Conservation (phyloP, 2,888 invertebrate species). For the Trissolcus brochymenae region DNA sequence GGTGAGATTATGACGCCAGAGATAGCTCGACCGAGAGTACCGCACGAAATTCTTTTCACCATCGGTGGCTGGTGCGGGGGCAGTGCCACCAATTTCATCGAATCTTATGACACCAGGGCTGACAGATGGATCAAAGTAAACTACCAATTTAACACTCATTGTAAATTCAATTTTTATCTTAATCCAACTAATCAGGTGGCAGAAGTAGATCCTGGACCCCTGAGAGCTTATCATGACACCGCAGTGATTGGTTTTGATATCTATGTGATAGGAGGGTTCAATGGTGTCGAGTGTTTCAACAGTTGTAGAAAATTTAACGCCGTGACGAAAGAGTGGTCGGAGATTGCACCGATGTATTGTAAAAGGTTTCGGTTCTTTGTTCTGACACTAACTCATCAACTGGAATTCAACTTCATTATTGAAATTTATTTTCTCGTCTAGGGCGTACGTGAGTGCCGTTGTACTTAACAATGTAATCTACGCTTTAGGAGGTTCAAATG, state of each 20-base stretch:
- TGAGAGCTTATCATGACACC: conserved; percentile 95
- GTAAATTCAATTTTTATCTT: too few relatives aligned
- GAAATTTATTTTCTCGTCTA: conserved; percentile 48
- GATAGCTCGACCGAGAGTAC: conserved; percentile 89
- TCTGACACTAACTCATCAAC: not conserved
- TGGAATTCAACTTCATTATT: not conserved
- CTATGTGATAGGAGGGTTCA: conserved; percentile 94
- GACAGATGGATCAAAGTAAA: conserved; percentile 89
- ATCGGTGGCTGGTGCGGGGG: conserved; percentile 87
- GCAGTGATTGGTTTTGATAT: conserved; percentile 90
- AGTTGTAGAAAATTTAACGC: conserved; percentile 93
- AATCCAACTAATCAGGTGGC: conserved; percentile 78
- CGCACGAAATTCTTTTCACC: conserved; percentile 92
- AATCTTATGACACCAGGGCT: conserved; percentile 92
- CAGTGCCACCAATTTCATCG: conserved; percentile 81
- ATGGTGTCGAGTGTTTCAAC: conserved; percentile 92
- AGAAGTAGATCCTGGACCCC: conserved; percentile 88
- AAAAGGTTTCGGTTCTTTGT: conserved; percentile 78
- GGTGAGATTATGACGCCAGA: conserved; percentile 91
- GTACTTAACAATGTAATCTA: conserved; percentile 87
- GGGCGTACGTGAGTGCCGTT: conserved; percentile 92
- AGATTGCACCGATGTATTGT: conserved; percentile 91
- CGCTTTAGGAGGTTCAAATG: conserved; percentile 93
- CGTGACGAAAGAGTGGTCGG: conserved; percentile 89
- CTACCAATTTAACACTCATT: too few relatives aligned